Conservation (phyloP, 1,140 invertebrate genomes). For the Drosophila auraria region DNA sequence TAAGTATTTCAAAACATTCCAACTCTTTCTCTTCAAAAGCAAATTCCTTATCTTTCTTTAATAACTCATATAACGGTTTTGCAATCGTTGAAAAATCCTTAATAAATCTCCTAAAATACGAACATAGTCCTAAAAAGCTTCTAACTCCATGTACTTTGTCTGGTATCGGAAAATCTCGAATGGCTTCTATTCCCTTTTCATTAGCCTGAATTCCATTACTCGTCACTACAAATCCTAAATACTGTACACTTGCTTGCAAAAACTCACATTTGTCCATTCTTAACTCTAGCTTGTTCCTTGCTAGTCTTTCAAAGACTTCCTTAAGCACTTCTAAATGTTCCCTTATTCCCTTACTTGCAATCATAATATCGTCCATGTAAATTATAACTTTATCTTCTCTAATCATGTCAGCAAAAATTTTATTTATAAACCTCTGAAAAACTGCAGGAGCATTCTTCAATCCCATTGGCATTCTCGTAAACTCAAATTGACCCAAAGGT, state of each 20-base stretch:
- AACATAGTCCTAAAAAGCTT: slow-evolving; percentile 52
- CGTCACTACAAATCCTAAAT: background rate
- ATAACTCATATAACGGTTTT: slow-evolving; percentile 59
- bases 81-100: slow-evolving; percentile 33
- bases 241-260: background rate
- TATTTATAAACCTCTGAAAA: slow-evolving; percentile 7
- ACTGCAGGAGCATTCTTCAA: background rate
- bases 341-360: background rate
- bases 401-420: slow-evolving; percentile 7
- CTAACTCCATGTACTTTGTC: background rate
- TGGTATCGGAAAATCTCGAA: background rate
- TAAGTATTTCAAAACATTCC: slow-evolving; percentile 56
- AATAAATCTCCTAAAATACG: slow-evolving; percentile 34
- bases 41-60: slow-evolving; percentile 62
- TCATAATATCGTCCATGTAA: slow-evolving; percentile 36
- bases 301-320: background rate
- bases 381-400: slow-evolving; percentile 1
- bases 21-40: slow-evolving; percentile 42
- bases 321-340: background rate
- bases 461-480: background rate
- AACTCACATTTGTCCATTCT: slow-evolving; percentile 1
- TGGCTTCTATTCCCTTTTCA: background rate
- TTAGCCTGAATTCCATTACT: background rate
- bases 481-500: too few species aligned
- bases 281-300: background rate